Conservation (phyloP, 2,888 invertebrate genomes). For the Lasioglossum villosulum region DNA sequence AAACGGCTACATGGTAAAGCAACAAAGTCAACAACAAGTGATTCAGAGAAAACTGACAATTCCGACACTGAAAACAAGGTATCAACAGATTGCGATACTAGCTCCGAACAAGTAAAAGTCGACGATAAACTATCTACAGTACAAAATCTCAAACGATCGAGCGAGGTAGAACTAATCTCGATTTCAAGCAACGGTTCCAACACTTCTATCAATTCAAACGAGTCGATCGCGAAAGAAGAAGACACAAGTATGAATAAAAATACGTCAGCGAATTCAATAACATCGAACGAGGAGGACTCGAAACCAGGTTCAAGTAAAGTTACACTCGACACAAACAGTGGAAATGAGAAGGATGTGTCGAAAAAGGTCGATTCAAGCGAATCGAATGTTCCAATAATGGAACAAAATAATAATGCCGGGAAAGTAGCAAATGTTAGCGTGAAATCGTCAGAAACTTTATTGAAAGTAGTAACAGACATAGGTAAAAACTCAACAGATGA, state of each 20-base stretch:
- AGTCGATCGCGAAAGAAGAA: background rate
- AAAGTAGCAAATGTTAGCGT: constrained; percentile 10
- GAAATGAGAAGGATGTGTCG: background rate
- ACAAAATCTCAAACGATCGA: constrained; percentile 15
- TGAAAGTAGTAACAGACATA: background rate
- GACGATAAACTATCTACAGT: constrained; percentile 11
- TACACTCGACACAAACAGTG: background rate
- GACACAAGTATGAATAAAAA: background rate
- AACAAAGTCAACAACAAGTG: constrained; percentile 51
- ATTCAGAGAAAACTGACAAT: constrained; percentile 40
- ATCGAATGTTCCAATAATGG: background rate
- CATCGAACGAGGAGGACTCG: constrained; percentile 10
- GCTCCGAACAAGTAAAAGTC: constrained; percentile 16
- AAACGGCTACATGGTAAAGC: constrained; percentile 58
- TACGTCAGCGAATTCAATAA: background rate
- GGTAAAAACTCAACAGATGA: background rate
- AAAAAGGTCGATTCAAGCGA: background rate
- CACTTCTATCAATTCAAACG: background rate
- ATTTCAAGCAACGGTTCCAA: background rate
- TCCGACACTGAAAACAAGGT: constrained; percentile 36
- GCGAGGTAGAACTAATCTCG: background rate
- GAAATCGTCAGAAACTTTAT: constrained; percentile 24
- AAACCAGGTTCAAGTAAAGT: constrained; percentile 47
- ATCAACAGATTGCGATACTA: background rate
- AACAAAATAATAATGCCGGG: constrained; percentile 36